These are phyloP conservation scores for Grammomys dolichurus DNA, from an alignment of 2,113 vertebrate species.

Conservation along the genomic window DNA sequence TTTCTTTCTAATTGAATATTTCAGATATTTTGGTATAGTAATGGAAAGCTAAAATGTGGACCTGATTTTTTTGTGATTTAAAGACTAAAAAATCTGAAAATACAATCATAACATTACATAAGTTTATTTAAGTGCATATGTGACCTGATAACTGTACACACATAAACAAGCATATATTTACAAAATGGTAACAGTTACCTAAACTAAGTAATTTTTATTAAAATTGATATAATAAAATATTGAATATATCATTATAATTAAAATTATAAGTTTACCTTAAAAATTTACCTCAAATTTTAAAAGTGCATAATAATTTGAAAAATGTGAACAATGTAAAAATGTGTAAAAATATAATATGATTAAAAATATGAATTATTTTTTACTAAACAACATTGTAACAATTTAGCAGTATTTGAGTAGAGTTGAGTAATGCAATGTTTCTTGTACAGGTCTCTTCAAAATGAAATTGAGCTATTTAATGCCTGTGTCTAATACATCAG, in stretches of 20 bases:
- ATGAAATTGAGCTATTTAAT: not conserved
- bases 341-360: not conserved
- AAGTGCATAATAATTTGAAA: too few relatives aligned
- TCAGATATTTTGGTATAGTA: not conserved
- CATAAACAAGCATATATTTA: not conserved
- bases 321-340: too few relatives aligned
- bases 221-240: not conserved
- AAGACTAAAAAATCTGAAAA: not conserved
- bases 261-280: too few relatives aligned
- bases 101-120: not conserved
- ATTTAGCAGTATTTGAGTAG: not conserved
- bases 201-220: not conserved
- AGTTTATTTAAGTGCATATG: not conserved
- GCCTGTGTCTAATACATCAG: not conserved
- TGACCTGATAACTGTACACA: not conserved
- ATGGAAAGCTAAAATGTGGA: too few relatives aligned
- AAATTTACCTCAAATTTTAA: too few relatives aligned
- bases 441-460: not conserved
- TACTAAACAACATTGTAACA: not conserved
- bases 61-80: not conserved
- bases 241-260: not conserved
- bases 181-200: not conserved
- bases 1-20: not conserved
- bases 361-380: not conserved
- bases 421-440: not conserved